Base-by-base conservation (phyloP, 2,888 invertebrate species). In the Cephus spinipes region DNA sequence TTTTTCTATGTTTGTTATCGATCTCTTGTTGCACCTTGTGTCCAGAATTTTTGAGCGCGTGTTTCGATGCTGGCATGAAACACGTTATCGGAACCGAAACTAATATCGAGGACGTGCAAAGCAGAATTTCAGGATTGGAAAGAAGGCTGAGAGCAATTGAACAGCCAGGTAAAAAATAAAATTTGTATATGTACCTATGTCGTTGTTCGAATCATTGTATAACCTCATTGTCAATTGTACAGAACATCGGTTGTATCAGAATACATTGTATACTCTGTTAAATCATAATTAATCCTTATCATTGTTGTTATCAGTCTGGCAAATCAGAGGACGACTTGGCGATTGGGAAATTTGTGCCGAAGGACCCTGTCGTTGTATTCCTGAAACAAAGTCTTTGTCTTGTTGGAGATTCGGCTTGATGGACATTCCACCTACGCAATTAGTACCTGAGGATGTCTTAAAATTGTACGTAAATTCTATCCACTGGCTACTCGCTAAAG, bases 351-450 rank as follows among this genome's bases (percentile, higher is more conserved):
- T 94, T 76, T 94, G 95, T 78, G 93, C 93, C 68, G 93, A 93
- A 83, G 94, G 94, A 0, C 94, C 94, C 0, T 96, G 96, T 85
- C 94, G 93, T 79, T 96, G 96, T 85, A 93, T 94, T 84, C 93
- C 94, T 0, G 93, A 94, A 83, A 94, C 94, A 0, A 94, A 93
- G 77, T 93, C 94, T 0, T 90, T 96, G 36, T 95, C 94, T 82
- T 96, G 96, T 87, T 96, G 95, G 95, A 93, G 94, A 80, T 93
- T 93, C 69, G 93, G 93, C 0, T 90, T 96, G 12, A 89, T 92
- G 0, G 92, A 93, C n/a, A 92, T 96, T 12, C 94, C 95, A 0
- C 89, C 94, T 0, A 92, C 93, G 33, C 94, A 96, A 86, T 89
- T 94, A 3, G 93, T 95, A 0, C 96, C 96, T 0, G 92, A 92